Evolutionary conservation across 2,113 vertebrate genomes (phyloP), one percentile per base, ranked within the genome.

Genomic region (Cynopterus brachyotis): DNA sequence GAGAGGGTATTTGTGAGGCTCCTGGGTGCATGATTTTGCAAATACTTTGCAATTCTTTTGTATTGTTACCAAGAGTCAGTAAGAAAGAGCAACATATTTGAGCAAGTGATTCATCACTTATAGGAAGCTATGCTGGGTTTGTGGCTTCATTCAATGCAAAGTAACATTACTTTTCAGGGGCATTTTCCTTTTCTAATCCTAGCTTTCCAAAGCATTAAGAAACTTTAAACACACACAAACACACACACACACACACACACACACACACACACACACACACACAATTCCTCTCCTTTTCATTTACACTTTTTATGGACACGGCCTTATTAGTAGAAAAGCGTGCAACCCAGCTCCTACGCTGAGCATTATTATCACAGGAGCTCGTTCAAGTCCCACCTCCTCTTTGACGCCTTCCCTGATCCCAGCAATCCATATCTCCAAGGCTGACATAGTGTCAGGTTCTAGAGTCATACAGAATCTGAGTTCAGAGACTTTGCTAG

Each of bases 121-220:
- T 5, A 28, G 3, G 6, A 16, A 80, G 50, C 24, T 53, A 35
- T 90, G n/a, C 35, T 67, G 22, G 11, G 4, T 42, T 67, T 76
- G 55, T 19, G 47, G 55, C 57, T 96, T 93, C 60, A 80, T 17
- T 4, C 35, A 26, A 40, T 40, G 32, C 57, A 66, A 82, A 88
- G 22, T 16, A 76, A 16, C 6, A 35, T 70, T 64, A 28, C 3
- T 81, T 91, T 60, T 40, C 22, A 24, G 66, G 20, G 37, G 11
- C 12, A 20, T 17, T 92, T 92, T 91, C 57, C 70, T 76, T 30
- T 32, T 64, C 89, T 50, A 55, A 37, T 67, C 32, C 28, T 67
- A 66, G 30, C 70, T 85, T 91, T 89, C 13, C 32, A 69, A 66
- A 95, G 22, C 15, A 64, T n/a, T 78, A 85, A 81, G 89, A 83